A percentile compares a stretch with the other conserved stretches of the same genome.
Evolutionary conservation across 2,888 invertebrate genomes (phyloP).

Genomic region (Eucera pruinosa): DNA sequence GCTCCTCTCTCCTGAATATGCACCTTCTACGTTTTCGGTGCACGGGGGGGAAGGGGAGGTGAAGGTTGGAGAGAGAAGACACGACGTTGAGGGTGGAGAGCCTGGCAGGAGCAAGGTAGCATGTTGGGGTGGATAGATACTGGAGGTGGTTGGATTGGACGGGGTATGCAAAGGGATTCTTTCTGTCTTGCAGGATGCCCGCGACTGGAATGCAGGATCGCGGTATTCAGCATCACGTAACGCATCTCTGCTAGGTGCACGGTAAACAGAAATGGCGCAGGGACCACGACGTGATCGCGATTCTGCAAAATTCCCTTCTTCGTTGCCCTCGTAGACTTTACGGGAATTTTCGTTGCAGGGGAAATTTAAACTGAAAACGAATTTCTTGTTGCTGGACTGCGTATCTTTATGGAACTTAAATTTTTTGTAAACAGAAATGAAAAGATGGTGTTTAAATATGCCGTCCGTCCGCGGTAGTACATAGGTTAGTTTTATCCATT

Average conservation of each 20-base stretch:
- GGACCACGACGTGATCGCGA: slow-evolving; percentile 60
- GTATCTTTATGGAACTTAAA: too few species aligned
- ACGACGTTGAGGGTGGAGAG: slow-evolving; percentile 3
- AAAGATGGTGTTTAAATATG: too few species aligned
- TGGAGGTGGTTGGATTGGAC: slow-evolving; percentile 34
- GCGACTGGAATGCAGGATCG: slow-evolving; percentile 74
- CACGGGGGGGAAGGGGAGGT: slow-evolving; percentile 19
- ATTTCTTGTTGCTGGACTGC: too few species aligned
- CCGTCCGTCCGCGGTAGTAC: too few species aligned
- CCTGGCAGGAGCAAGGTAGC: slow-evolving; percentile 17
- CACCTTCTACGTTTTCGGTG: slow-evolving; percentile 65
- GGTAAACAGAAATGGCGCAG: slow-evolving; percentile 69
- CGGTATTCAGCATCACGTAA: slow-evolving; percentile 70
- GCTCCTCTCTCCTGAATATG: slow-evolving; percentile 71
- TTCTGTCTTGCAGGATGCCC: slow-evolving; percentile 66
- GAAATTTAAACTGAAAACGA: too few species aligned
- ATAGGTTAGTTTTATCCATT: too few species aligned
- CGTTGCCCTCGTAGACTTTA: neutral
- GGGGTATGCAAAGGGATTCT: slow-evolving; percentile 52
- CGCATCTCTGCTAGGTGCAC: slow-evolving; percentile 57
- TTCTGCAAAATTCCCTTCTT: slow-evolving; percentile 14
- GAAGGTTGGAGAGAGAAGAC: slow-evolving; percentile 19
- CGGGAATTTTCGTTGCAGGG: neutral
- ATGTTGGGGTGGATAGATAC: slow-evolving; percentile 25
- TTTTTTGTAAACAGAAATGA: too few species aligned